phyloP scores from a whole-genome alignment of 2,888 invertebrate species.

The Chrysolina oricalcia region DNA sequence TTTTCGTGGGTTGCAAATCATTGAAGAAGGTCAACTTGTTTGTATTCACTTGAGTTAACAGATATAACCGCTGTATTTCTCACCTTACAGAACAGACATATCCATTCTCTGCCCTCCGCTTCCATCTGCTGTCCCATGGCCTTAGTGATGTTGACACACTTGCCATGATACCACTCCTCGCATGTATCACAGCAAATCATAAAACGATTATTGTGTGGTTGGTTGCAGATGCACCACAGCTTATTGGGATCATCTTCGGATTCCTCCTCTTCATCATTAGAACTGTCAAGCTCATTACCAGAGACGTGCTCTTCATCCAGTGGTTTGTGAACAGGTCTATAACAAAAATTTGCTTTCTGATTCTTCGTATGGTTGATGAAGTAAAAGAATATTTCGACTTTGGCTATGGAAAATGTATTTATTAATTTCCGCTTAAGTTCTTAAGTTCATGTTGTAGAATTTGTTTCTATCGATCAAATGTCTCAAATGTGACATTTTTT shows the following conservation, averaged over 20 bases:
- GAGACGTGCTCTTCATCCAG: conserved; percentile 70
- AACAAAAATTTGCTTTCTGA: neutral
- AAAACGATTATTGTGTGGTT: conserved; percentile 95
- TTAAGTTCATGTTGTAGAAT: too few species aligned
- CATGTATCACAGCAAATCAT: conserved; percentile 98
- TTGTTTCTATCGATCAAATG: too few species aligned
- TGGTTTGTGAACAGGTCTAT: conserved; percentile 63
- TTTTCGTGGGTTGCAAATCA: too few species aligned
- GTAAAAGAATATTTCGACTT: too few species aligned
- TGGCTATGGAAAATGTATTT: too few species aligned
- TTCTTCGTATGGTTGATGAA: too few species aligned
- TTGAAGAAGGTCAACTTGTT: too few species aligned
- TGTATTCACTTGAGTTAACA: neutral
- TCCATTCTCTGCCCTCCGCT: conserved; percentile 89
- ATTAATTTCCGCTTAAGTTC: too few species aligned
- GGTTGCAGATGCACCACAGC: conserved; percentile 95
- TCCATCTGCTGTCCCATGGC: conserved; percentile 95
- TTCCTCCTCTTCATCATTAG: conserved; percentile 76
- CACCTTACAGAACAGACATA: conserved; percentile 89
- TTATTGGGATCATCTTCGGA: conserved; percentile 96
- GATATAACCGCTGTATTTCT: conserved; percentile 33
- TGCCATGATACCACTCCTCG: conserved; percentile 99
- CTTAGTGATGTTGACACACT: conserved; percentile 94
- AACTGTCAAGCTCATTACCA: conserved; percentile 68
- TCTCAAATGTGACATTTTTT: too few species aligned